Evolutionary conservation across 1,140 invertebrate genomes (phyloP).

Genomic region (Uloborus diversus): DNA sequence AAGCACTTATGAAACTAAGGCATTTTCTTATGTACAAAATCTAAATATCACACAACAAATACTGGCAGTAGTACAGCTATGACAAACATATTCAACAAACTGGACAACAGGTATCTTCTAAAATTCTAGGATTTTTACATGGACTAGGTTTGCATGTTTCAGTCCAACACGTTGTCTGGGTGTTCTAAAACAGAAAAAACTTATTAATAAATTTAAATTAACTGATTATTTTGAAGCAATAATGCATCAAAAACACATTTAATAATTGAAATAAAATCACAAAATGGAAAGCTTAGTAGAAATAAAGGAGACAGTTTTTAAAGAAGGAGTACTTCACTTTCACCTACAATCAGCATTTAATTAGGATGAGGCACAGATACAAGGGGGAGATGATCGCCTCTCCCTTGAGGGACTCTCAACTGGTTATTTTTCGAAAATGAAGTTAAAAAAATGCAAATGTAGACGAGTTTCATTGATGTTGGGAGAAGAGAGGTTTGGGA

Average conservation of each 20-base stretch:
- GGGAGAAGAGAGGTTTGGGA: too few relatives aligned
- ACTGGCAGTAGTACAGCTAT: too few relatives aligned
- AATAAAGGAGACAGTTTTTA: neutral
- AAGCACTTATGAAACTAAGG: too few relatives aligned
- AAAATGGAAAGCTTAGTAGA: neutral
- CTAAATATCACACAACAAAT: too few relatives aligned
- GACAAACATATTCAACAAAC: conserved; percentile 38
- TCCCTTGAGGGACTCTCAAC: too few relatives aligned
- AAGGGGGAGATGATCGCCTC: too few relatives aligned
- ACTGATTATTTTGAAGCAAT: neutral
- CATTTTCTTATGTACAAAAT: too few relatives aligned
- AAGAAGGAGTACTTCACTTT: neutral
- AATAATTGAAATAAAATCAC: neutral
- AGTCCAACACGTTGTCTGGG: conserved; percentile 60
- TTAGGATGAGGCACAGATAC: too few relatives aligned
- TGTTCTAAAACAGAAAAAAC: conserved; percentile 60
- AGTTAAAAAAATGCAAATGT: too few relatives aligned
- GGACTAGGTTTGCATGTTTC: conserved; percentile 27
- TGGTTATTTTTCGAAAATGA: too few relatives aligned
- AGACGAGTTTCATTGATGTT: too few relatives aligned
- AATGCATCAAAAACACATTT: neutral
- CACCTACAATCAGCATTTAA: neutral
- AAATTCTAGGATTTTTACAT: conserved; percentile 32
- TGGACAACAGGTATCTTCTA: conserved; percentile 41
- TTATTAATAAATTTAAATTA: neutral